Evolutionary conservation across 1,140 invertebrate genomes (phyloP), one percentile per base, ranked within the genome.

Genomic region (Halesus radiatus): DNA sequence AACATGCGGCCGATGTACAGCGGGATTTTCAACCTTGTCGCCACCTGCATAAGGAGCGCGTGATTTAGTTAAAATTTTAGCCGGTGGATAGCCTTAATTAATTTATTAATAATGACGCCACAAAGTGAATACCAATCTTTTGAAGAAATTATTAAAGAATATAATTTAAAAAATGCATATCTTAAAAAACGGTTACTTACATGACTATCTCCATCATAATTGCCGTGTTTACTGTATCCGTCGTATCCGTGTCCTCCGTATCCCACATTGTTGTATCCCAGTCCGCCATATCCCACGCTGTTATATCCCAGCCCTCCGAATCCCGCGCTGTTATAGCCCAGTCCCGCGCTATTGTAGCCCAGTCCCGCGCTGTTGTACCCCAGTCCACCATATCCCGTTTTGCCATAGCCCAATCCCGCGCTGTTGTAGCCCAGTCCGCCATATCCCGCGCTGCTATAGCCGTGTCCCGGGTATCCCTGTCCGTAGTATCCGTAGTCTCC

Each of bases 171-270:
- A 3, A 23, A 1, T 4, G 16, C 1, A 16, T 32, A 32, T 3
- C 4, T 64, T 64, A 16, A 4, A 13, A n/a, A n/a, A 70, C 6
- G 13, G 22, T 45, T n/a, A 15, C 66, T 23, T 45, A 45, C 62
- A 64, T 50, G n/a, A 5, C 72, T 23, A 3, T 22, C 20, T 32
- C 72, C 70, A 54, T 6, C 70, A 54, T 73, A 73, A 26, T 23
- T 3, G 8, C n/a, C 32, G 20, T 52, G n/a, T 22, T 73, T 23
- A 8, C 62, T 26, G 29, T 66, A 66, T n/a, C n/a, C n/a, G n/a
- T 29, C n/a, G 5, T 23, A 53, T 8, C 7, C 60, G 2, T 3
- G 26, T 29, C 52, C 18, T 2, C 29, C 29, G 6, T 23, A 53
- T 8, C 7, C 60, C 60, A 32, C 26, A 6, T 6, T 37, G 32